A percentile compares a stretch with the other conserved stretches of the same genome.
Conservation (phyloP, 1,140 invertebrate genomes). For the Cotesia chilonis region DNA sequence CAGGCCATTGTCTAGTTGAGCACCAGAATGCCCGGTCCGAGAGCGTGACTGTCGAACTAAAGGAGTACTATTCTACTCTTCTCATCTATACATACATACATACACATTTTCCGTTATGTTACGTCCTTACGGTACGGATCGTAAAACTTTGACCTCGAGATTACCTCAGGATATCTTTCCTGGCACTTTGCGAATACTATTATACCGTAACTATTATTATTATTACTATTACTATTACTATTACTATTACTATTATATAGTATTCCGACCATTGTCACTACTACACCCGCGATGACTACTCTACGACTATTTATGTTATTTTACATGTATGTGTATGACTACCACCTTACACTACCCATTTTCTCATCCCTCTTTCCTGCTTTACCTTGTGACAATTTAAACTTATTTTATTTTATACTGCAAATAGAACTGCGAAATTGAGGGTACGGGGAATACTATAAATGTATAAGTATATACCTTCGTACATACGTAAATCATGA, state of each 20-base stretch:
- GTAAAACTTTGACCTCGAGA: slow-evolving; percentile 26
- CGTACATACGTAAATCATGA: too few species aligned
- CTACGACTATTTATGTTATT: too few species aligned
- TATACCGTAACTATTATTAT: not conserved
- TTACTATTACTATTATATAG: too few species aligned
- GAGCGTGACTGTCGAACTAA: slow-evolving; percentile 21
- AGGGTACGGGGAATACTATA: not conserved
- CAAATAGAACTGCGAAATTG: slow-evolving; percentile 11
- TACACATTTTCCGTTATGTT: slow-evolving; percentile 22
- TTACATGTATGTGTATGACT: too few species aligned
- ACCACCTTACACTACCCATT: too few species aligned
- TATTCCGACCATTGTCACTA: not conserved
- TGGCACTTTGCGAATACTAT: slow-evolving; percentile 10
- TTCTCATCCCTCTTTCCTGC: not conserved
- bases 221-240: not conserved
- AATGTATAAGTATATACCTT: slow-evolving; percentile 1
- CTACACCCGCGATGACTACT: not conserved
- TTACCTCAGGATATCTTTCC: slow-evolving; percentile 16
- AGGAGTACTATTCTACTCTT: not conserved
- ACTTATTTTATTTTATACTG: slow-evolving; percentile 11
- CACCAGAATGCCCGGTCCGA: too few species aligned
- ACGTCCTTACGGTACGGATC: slow-evolving; percentile 29
- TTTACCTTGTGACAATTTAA: not conserved
- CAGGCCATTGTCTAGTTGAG: too few species aligned
- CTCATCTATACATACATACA: too few species aligned